phyloP scores from a whole-genome alignment of 2,113 vertebrate species.

The Bos indicus region DNA sequence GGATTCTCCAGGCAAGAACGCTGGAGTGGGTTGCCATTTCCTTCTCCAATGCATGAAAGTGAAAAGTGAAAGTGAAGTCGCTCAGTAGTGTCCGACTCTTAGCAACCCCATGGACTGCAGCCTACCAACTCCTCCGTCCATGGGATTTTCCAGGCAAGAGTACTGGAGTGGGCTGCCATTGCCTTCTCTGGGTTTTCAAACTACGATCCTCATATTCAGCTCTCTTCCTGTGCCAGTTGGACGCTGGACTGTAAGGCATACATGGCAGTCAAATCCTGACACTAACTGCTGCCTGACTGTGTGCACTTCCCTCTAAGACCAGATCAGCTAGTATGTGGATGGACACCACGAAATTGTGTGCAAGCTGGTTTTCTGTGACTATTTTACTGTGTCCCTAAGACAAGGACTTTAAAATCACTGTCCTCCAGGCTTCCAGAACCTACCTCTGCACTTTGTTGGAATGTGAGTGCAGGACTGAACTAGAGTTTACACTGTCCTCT shows the following conservation, averaged over 20 bases:
- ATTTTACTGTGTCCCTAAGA: background rate
- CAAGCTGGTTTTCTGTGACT: background rate
- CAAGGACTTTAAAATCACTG: background rate
- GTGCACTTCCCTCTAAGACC: background rate
- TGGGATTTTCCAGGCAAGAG: too few species aligned
- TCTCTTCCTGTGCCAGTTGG: background rate
- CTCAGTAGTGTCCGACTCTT: too few species aligned
- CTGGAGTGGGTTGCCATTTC: too few species aligned
- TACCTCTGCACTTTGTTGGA: background rate
- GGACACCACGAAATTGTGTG: fast-evolving
- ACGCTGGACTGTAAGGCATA: background rate
- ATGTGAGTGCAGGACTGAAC: background rate
- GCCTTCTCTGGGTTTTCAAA: background rate
- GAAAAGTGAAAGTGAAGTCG: too few species aligned
- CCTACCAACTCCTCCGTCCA: too few species aligned
- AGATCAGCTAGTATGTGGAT: background rate
- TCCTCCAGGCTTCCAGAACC: background rate
- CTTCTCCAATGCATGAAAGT: too few species aligned
- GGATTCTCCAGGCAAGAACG: too few species aligned
- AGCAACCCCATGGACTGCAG: too few species aligned
- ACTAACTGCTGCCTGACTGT: background rate
- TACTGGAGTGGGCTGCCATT: too few species aligned
- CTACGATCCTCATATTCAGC: background rate
- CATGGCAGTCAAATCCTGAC: background rate
- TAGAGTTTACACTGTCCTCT: background rate